Evolutionary conservation across 1,140 invertebrate genomes (phyloP).

Genomic region (Pseudomyrmex dendroicus): DNA sequence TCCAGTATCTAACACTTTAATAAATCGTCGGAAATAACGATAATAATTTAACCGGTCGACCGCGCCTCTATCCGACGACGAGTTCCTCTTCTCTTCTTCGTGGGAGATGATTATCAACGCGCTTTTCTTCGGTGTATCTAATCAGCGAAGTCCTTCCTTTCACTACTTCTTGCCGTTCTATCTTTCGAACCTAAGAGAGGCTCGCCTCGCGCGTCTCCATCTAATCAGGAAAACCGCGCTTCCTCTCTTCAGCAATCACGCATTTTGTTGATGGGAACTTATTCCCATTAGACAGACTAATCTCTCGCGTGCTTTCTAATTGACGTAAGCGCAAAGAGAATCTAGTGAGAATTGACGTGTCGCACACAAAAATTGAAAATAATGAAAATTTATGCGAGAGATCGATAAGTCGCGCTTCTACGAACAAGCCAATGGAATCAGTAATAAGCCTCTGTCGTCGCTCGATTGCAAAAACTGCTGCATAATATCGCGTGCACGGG

Average conservation of each 20-base stretch:
- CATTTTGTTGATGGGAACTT: conserved; percentile 27
- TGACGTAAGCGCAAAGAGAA: neutral
- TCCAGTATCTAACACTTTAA: neutral
- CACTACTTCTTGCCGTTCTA: conserved; percentile 6
- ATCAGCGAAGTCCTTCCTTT: conserved; percentile 23
- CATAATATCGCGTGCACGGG: conserved; percentile 8
- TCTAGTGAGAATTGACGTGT: no score
- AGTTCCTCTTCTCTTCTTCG: neutral
- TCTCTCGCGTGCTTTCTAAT: conserved; percentile 11
- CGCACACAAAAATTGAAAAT: no score
- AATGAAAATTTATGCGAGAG: neutral
- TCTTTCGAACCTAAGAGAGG: neutral
- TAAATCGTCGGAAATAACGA: neutral
- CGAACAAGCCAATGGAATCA: neutral
- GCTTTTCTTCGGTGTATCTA: neutral
- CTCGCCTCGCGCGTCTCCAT: conserved; percentile 25
- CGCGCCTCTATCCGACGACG: neutral
- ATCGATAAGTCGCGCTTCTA: neutral
- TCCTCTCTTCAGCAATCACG: conserved; percentile 22
- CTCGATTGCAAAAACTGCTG: conserved; percentile 22
- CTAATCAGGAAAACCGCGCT: conserved; percentile 44
- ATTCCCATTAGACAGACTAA: conserved; percentile 14
- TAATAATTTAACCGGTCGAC: neutral
- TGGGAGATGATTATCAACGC: neutral
- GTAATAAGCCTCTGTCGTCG: neutral